Evolutionary conservation across 2,888 invertebrate species (phyloP).

Genomic region (Carpatolechia fugitivella): DNA sequence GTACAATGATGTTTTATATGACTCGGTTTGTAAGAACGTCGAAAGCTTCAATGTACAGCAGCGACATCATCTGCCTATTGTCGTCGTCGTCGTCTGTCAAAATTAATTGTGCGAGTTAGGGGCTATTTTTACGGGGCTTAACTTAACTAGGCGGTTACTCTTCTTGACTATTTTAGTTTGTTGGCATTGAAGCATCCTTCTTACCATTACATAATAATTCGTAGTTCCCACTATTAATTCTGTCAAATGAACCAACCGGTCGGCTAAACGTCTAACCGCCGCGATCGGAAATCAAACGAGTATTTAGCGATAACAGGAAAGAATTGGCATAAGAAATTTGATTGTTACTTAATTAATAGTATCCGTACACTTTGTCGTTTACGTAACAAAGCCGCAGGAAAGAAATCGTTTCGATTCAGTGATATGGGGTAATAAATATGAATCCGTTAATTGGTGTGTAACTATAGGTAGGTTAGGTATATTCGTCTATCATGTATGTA

Average conservation of each 20-base stretch:
- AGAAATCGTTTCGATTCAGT: slow-evolving; percentile 37
- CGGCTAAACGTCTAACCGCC: slow-evolving; percentile 17
- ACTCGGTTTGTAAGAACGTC: too few species aligned
- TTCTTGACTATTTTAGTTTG: too few species aligned
- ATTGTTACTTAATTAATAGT: slow-evolving; percentile 45
- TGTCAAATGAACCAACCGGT: slow-evolving; percentile 20
- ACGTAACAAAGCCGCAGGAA: slow-evolving; percentile 38
- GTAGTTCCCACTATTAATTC: neutral
- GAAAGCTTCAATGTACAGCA: too few species aligned
- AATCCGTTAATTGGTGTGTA: neutral
- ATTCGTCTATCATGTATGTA: too few species aligned
- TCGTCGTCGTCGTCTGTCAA: too few species aligned
- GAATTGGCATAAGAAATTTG: slow-evolving; percentile 35
- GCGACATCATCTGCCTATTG: too few species aligned
- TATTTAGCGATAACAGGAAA: slow-evolving; percentile 38
- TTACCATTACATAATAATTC: too few species aligned
- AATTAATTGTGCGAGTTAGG: too few species aligned
- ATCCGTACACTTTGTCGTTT: slow-evolving; percentile 34
- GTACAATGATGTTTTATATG: too few species aligned
- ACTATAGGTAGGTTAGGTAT: neutral
- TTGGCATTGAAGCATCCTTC: too few species aligned
- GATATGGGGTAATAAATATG: slow-evolving; percentile 9
- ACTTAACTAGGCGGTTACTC: too few species aligned
- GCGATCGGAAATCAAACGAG: slow-evolving; percentile 33
- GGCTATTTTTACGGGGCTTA: too few species aligned